Evolutionary conservation across 2,797 vertebrate species (phyloP), one percentile per base, ranked within the genome.

Genomic region (Centroberyx gerrardi): DNA sequence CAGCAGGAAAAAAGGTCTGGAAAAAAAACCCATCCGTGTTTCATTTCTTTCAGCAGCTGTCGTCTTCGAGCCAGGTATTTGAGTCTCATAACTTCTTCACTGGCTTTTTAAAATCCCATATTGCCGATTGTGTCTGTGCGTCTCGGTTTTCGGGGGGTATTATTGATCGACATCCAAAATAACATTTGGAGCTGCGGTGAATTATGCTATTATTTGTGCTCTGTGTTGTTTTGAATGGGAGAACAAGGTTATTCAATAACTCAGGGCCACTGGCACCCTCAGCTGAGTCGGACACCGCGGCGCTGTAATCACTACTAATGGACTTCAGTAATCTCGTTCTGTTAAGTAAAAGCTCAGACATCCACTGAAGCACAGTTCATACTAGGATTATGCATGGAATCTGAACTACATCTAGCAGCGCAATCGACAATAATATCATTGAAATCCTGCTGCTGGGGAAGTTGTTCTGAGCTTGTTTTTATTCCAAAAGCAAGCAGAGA

Each of bases 121-220:
- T 51, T 38, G 54, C 60, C n/a, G 48, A 49, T 55, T 72, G 62
- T 54, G 68, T 22, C 22, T 22, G 22, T 22, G 22, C 22, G 22
- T 22, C 67, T 84, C 27, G 5, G 44, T 29, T 31, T 86, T 84
- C 74, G 68, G 64, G 73, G 64, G 53, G 68, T 63, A 51, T 76
- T 86, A 82, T 80, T 80, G 83, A 91, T 91, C 76, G 73, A 78
- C n/a, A 76, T 61, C 65, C 51, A 49, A 74, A 82, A 80, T 68
- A 40, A 54, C 66, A 87, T 83, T 81, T 78, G 64, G 72, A 62
- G 74, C 73, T 52, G 65, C 44, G 40, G 18, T 66, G 68, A 68
- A 91, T 82, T 78, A 80, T 83, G 71, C 64, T 58, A 58, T 53
- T 78, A 68, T 83, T 85, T 72, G 67, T 54, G 67, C 60, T 81